Evolutionary conservation across 2,113 vertebrate species (phyloP).

Genomic region (Hucho hucho): DNA sequence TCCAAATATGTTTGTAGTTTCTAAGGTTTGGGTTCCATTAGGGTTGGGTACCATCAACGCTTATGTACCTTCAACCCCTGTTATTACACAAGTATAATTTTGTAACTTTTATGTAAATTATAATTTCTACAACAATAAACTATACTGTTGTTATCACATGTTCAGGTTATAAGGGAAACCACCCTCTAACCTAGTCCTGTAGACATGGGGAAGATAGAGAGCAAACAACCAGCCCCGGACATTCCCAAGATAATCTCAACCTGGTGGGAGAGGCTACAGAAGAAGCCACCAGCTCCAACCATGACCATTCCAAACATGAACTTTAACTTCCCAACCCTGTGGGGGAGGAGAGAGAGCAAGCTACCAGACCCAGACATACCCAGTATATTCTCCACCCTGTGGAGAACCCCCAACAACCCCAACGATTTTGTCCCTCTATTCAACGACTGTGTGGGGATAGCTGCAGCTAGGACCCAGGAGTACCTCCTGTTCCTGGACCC

Average conservation of each 20-base stretch:
- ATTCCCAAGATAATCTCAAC: too few species aligned
- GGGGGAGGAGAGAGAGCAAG: constrained; percentile 9
- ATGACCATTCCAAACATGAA: not conserved
- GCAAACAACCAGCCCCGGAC: not conserved
- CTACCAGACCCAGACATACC: not conserved
- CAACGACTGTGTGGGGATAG: constrained; percentile 58
- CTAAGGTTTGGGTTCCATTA: too few species aligned
- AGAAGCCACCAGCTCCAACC: constrained; percentile 10
- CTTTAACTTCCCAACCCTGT: too few species aligned
- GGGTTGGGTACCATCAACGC: too few species aligned
- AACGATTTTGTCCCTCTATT: constrained; percentile 59
- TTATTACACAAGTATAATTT: too few species aligned
- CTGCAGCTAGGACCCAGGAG: constrained; percentile 65
- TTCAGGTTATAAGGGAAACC: constrained; percentile 68
- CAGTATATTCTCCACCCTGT: constrained; percentile 55
- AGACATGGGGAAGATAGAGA: constrained; percentile 45
- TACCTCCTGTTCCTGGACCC: constrained; percentile 73
- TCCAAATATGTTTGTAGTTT: too few species aligned
- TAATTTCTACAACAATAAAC: too few species aligned
- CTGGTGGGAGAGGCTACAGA: too few species aligned
- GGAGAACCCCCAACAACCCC: constrained; percentile 24
- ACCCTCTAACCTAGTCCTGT: constrained; percentile 42
- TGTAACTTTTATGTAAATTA: too few species aligned
- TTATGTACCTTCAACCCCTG: too few species aligned
- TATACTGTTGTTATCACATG: not conserved